phyloP scores from a whole-genome alignment of 2,888 invertebrate species.

The Marronus borbonicus region DNA sequence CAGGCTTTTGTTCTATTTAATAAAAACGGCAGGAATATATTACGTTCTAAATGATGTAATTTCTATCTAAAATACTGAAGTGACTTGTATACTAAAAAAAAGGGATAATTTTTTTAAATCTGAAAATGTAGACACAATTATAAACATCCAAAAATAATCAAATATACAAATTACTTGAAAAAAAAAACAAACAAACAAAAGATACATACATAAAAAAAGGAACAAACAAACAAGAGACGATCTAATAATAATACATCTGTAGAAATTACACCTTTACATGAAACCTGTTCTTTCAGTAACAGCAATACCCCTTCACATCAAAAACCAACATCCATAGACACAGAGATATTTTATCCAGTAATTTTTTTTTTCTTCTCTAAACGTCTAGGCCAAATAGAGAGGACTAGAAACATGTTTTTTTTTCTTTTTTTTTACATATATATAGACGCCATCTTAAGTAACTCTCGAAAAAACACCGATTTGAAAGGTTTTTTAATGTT shows the following conservation, averaged over 20 bases:
- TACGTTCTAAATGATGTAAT: constrained; percentile 32
- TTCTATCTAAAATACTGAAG: constrained; percentile 35
- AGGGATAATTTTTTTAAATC: background rate
- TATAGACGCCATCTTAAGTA: background rate
- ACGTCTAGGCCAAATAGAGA: constrained; percentile 18
- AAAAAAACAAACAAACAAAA: constrained; percentile 6
- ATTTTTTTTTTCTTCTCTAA: constrained; percentile 5
- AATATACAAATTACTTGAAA: constrained; percentile 3
- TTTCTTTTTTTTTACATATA: background rate
- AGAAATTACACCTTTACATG: constrained; percentile 43
- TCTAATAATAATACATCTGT: constrained; percentile 14
- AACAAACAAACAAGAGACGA: background rate
- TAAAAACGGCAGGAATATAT: constrained; percentile 33
- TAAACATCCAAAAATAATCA: background rate
- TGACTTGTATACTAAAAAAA: no score
- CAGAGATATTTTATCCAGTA: background rate
- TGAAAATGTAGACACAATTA: background rate
- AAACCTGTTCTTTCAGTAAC: background rate
- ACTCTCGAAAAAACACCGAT: background rate
- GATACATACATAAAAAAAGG: constrained; percentile 2
- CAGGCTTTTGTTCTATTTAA: background rate
- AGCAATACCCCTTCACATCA: background rate
- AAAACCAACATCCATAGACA: background rate
- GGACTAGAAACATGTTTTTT: background rate
- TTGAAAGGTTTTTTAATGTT: no score